Percentiles rank a stretch among this genome's conserved stretches.
phyloP scores from a whole-genome alignment of 2,888 invertebrate genomes.

The Apotomis turbidana region DNA sequence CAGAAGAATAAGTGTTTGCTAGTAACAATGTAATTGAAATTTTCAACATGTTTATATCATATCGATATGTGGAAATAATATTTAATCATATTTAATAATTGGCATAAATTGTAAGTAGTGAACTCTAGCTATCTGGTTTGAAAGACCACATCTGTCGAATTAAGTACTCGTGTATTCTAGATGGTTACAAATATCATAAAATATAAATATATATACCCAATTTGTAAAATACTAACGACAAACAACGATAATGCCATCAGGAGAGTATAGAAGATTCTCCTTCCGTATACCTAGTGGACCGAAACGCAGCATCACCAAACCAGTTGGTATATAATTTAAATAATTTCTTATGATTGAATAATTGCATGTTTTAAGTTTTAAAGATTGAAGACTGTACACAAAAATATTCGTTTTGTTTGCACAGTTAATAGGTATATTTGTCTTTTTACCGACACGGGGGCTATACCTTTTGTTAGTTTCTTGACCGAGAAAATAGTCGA shows the following conservation, averaged over 20 bases:
- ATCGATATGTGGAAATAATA: too few relatives aligned
- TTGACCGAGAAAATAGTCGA: too few relatives aligned
- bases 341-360: too few relatives aligned
- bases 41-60: too few relatives aligned
- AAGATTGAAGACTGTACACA: too few relatives aligned
- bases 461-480: too few relatives aligned
- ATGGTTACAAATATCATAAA: slow-evolving; percentile 33
- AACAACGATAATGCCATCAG: slow-evolving; percentile 52
- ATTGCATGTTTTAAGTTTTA: too few relatives aligned
- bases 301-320: slow-evolving; percentile 54
- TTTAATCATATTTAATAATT: too few relatives aligned
- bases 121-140: slow-evolving; percentile 10
- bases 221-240: background rate
- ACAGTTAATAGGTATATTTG: too few relatives aligned
- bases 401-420: too few relatives aligned
- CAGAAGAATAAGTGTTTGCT: background rate
- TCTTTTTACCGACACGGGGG: too few relatives aligned
- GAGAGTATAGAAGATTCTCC: slow-evolving; percentile 58
- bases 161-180: slow-evolving; percentile 36
- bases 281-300: slow-evolving; percentile 50
- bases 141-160: slow-evolving; percentile 20
- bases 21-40: too few relatives aligned
- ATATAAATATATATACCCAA: background rate
- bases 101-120: background rate
- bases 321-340: slow-evolving; percentile 49